Evolutionary conservation across 2,113 vertebrate genomes (phyloP).

Genomic region (Oncorhynchus kisutch): DNA sequence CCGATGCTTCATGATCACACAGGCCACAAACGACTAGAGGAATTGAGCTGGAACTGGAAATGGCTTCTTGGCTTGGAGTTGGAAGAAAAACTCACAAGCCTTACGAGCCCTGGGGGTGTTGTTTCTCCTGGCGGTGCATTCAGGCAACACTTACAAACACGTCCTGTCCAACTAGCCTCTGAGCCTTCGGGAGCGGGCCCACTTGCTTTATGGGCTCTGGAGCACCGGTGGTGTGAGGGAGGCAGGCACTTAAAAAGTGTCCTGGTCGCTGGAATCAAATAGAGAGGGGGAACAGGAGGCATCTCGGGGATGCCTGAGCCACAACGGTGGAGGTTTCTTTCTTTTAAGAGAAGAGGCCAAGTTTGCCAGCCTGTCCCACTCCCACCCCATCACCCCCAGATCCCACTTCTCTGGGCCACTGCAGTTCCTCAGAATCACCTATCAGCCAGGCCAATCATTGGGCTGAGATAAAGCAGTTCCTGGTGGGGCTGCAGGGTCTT

Average conservation of each 20-base stretch:
- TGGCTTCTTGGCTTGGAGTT: slow-evolving; percentile 41
- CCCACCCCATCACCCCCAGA: slow-evolving; percentile 28
- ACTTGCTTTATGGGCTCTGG: slow-evolving; percentile 61
- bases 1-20: slow-evolving; percentile 44
- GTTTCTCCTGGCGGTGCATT: slow-evolving; percentile 59
- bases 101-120: slow-evolving; percentile 65
- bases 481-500: slow-evolving; percentile 79
- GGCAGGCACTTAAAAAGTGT: slow-evolving; percentile 48
- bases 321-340: slow-evolving; percentile 45
- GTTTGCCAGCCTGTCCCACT: slow-evolving; percentile 58
- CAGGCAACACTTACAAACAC: slow-evolving; percentile 68
- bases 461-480: slow-evolving; percentile 88
- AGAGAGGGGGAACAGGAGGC: slow-evolving; percentile 18
- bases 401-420: slow-evolving; percentile 74
- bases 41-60: slow-evolving; percentile 49
- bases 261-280: slow-evolving; percentile 59
- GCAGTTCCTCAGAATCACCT: slow-evolving; percentile 83
- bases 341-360: slow-evolving; percentile 66
- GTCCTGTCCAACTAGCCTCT: slow-evolving; percentile 60
- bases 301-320: slow-evolving; percentile 36
- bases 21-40: slow-evolving; percentile 52
- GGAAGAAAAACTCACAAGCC: slow-evolving; percentile 57
- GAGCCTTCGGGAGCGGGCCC: slow-evolving; percentile 35
- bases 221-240: slow-evolving; percentile 39
- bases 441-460: slow-evolving; percentile 85